Conservation (phyloP, 2,113 vertebrate species). For the Glaucidium brasilianum region DNA sequence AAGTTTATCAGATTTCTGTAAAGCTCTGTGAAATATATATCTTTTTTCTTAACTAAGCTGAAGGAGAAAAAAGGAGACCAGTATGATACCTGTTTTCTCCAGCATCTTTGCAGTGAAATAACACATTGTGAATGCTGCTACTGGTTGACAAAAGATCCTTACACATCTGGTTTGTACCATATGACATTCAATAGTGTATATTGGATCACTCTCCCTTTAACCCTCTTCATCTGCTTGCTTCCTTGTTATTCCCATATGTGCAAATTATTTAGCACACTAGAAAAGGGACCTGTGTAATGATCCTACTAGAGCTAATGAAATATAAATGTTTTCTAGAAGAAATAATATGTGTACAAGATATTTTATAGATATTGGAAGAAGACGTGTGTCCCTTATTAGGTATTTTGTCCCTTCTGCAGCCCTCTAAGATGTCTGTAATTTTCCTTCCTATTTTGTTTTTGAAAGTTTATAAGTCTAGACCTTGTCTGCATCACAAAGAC, state of each 20-base stretch:
- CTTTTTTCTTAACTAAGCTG: conserved; percentile 3
- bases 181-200: background rate
- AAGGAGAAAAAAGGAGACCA: background rate
- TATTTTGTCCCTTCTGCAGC: background rate
- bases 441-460: background rate
- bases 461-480: background rate
- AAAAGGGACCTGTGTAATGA: background rate
- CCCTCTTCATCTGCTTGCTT: background rate
- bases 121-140: background rate
- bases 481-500: background rate
- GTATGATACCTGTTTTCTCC: background rate
- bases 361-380: background rate
- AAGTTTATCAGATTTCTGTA: background rate
- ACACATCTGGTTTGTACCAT: background rate
- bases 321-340: background rate
- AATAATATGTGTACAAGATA: background rate
- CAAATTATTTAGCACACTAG: background rate
- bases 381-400: background rate
- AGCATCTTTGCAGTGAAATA: background rate
- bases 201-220: background rate
- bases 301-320: background rate
- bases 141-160: background rate
- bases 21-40: background rate
- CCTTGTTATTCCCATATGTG: background rate
- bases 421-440: background rate